Evolutionary conservation across 2,113 vertebrate species (phyloP).

Genomic region (Formicarius rufipectus): DNA sequence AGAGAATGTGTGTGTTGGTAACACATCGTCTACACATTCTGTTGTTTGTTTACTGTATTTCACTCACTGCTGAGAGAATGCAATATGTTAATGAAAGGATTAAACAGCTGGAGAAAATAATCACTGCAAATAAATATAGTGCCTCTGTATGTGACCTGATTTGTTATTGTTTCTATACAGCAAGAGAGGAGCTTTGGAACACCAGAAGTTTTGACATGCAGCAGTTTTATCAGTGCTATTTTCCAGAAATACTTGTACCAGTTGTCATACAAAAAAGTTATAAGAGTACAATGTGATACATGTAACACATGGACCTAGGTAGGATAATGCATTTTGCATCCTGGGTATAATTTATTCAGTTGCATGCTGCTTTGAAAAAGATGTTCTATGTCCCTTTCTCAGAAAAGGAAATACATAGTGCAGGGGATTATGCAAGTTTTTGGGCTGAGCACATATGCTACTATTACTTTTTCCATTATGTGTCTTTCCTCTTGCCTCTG

Average conservation of each 20-base stretch:
- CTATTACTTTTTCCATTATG: neutral
- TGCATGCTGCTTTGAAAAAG: neutral
- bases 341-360: neutral
- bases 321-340: neutral
- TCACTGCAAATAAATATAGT: neutral
- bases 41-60: neutral
- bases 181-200: neutral
- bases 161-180: neutral
- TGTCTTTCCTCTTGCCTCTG: neutral
- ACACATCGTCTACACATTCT: neutral
- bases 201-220: neutral
- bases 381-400: neutral
- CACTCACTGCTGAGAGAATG: neutral
- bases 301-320: neutral
- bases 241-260: neutral
- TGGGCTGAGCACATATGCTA: neutral
- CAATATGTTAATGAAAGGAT: neutral
- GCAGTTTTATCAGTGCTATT: neutral
- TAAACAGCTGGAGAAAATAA: constrained; percentile 26
- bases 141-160: neutral
- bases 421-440: neutral
- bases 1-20: neutral
- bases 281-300: neutral
- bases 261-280: neutral
- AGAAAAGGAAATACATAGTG: neutral